Evolutionary conservation across 2,888 invertebrate genomes (phyloP).

Genomic region (Tupiocoris notatus): DNA sequence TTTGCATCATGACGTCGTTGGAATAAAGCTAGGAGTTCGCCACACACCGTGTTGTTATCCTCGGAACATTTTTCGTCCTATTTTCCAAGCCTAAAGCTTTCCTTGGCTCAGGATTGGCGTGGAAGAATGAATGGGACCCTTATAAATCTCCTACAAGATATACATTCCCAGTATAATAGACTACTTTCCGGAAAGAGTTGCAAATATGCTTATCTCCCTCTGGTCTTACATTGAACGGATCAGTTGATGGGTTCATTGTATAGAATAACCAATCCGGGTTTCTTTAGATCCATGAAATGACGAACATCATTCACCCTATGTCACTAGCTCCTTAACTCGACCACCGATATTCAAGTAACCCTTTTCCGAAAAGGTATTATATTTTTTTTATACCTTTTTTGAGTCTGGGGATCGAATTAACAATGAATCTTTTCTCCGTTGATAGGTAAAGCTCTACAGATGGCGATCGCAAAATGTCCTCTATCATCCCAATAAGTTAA

Average conservation of each 20-base stretch:
- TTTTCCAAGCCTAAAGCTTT: neutral
- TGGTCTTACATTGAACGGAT: too few species aligned
- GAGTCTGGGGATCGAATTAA: too few species aligned
- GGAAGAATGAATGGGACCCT: neutral
- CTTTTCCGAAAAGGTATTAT: too few species aligned
- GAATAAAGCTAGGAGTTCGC: neutral
- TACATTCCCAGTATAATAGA: neutral
- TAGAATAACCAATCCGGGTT: neutral
- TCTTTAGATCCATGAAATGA: too few species aligned
- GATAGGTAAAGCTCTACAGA: too few species aligned
- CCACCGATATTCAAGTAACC: too few species aligned
- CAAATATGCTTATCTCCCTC: neutral
- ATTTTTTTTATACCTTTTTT: too few species aligned
- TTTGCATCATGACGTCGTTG: neutral
- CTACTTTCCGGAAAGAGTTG: neutral
- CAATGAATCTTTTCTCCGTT: too few species aligned
- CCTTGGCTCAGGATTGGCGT: neutral
- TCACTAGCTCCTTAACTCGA: too few species aligned
- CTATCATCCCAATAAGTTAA: neutral
- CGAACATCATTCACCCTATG: too few species aligned
- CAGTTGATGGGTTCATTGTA: neutral
- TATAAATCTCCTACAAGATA: neutral
- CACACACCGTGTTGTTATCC: neutral
- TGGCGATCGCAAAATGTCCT: neutral
- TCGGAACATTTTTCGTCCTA: neutral